A percentile compares a stretch with the other conserved stretches of the same genome.
Evolutionary conservation across 2,113 vertebrate species (phyloP).

Genomic region (Lophotis ruficrista): DNA sequence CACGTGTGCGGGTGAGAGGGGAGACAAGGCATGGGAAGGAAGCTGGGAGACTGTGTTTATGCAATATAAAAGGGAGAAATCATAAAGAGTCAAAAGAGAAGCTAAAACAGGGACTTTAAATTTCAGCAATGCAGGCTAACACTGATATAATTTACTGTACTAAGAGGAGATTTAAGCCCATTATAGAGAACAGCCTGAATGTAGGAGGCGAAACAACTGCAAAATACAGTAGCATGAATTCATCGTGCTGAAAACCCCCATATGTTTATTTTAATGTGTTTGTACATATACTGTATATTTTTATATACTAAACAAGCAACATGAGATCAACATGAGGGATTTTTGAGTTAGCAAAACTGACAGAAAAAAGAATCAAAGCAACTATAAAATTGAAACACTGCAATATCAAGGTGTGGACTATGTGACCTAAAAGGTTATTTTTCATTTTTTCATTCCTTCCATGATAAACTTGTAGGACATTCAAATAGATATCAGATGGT

Average conservation of each 20-base stretch:
- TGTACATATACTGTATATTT: not conserved
- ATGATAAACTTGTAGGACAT: not conserved
- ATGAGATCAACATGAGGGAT: not conserved
- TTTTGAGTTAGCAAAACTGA: not conserved
- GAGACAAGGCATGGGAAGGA: not conserved
- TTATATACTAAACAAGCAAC: not conserved
- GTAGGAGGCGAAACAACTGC: slow-evolving; percentile 20
- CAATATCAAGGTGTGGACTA: not conserved
- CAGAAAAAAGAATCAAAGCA: not conserved
- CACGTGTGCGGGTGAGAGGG: accelerated
- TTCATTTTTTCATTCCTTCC: not conserved
- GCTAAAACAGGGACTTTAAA: not conserved
- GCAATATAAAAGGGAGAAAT: not conserved
- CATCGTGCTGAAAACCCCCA: not conserved
- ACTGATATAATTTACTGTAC: not conserved
- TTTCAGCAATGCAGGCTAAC: not conserved
- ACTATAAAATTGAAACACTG: not conserved
- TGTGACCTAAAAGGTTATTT: not conserved
- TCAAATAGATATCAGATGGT: not conserved
- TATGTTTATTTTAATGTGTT: slow-evolving; percentile 59
- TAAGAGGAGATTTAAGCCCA: not conserved
- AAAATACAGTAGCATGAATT: not conserved
- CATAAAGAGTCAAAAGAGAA: not conserved
- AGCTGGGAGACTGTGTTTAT: not conserved
- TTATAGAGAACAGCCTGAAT: slow-evolving; percentile 22